phyloP scores from a whole-genome alignment of 2,888 invertebrate genomes.

The Alcis repandata region DNA sequence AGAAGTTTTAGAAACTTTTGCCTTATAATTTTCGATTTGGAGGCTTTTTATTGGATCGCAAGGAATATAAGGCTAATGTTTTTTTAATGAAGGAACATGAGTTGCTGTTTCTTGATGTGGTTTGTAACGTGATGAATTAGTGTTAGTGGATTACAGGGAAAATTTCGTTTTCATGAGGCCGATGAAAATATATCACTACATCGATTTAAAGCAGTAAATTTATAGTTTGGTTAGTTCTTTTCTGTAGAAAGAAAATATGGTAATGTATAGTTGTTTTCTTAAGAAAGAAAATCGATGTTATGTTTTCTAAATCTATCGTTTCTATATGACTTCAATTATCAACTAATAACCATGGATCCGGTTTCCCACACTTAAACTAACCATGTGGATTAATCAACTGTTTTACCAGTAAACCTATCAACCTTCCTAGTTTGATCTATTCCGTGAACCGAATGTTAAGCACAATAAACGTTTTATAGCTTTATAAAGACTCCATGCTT shows the following conservation, averaged over 20 bases:
- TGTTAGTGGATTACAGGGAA: slow-evolving; percentile 5
- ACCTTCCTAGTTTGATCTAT: slow-evolving; percentile 14
- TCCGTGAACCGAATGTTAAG: slow-evolving; percentile 36
- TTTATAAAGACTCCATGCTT: slow-evolving; percentile 36
- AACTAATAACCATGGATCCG: slow-evolving; percentile 6
- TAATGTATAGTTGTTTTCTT: too few species aligned
- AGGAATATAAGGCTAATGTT: slow-evolving; percentile 33
- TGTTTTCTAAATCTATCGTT: not conserved
- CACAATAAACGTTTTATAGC: slow-evolving; percentile 38
- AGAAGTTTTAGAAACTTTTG: slow-evolving; percentile 21
- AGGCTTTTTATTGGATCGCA: not conserved
- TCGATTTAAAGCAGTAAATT: too few species aligned
- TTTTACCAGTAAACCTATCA: slow-evolving; percentile 11
- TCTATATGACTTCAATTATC: not conserved
- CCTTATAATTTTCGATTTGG: slow-evolving; percentile 14
- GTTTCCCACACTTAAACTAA: slow-evolving; percentile 11
- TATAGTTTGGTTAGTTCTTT: too few species aligned
- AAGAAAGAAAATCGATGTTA: too few species aligned
- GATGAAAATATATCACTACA: not conserved
- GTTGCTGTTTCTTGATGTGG: slow-evolving; percentile 53
- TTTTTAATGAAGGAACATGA: slow-evolving; percentile 55
- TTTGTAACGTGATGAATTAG: slow-evolving; percentile 52
- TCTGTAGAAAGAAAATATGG: too few species aligned
- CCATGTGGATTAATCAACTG: not conserved
- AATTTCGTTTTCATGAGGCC: not conserved